phyloP scores from a whole-genome alignment of 2,797 vertebrate genomes.

The Chrysocyon brachyurus region DNA sequence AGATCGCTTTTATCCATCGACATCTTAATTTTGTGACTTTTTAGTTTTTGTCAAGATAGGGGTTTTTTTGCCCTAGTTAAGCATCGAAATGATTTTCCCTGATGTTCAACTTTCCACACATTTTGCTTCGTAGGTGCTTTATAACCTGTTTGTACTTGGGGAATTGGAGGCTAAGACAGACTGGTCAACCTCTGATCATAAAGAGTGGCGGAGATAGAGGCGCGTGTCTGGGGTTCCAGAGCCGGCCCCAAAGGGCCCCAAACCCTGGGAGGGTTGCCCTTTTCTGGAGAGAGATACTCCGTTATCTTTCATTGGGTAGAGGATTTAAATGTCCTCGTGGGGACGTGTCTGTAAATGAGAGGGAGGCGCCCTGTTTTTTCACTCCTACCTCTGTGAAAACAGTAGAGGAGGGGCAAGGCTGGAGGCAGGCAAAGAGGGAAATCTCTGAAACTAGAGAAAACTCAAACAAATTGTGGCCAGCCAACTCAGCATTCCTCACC shows the following conservation, averaged over 20 bases:
- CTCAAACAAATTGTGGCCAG: slow-evolving; percentile 67
- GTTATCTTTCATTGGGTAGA: not conserved
- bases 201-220: not conserved
- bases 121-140: not conserved
- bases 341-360: not conserved
- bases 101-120: not conserved
- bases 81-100: not conserved
- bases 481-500: slow-evolving; percentile 78
- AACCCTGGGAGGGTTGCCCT: not conserved
- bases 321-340: slow-evolving; percentile 30
- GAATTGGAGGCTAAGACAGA: not conserved
- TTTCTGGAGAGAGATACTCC: not conserved
- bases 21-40: not conserved
- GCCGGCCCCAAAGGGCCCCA: no score
- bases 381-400: not conserved
- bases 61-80: not conserved
- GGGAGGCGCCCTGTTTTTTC: not conserved
- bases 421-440: slow-evolving; percentile 58
- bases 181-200: no score
- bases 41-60: not conserved
- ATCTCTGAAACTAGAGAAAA: slow-evolving; percentile 78
- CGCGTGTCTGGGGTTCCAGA: not conserved
- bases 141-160: not conserved
- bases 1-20: not conserved
- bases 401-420: not conserved